A percentile compares a stretch with the other conserved stretches of the same genome.
Conservation (phyloP, 1,140 invertebrate genomes). For the Atopsyche davidsoni region DNA sequence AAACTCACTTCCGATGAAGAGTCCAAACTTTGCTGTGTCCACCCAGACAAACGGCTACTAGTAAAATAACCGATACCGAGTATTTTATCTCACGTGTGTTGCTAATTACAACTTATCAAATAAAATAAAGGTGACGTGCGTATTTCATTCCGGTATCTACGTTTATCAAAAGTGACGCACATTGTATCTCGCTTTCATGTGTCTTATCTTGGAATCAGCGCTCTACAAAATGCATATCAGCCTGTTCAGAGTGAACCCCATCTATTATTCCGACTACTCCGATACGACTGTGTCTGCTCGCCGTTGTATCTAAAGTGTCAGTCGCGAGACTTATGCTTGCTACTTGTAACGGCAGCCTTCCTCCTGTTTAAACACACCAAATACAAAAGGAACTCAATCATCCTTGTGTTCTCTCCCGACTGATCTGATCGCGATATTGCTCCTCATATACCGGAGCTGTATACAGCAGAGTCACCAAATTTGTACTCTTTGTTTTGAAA, state of each 20-base stretch:
- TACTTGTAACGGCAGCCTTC: slow-evolving; percentile 26
- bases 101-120: too few species aligned
- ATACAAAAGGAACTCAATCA: slow-evolving; percentile 16
- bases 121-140: too few species aligned
- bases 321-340: slow-evolving; percentile 18
- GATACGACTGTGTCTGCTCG: slow-evolving; percentile 44
- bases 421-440: slow-evolving; percentile 3
- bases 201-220: slow-evolving; percentile 36
- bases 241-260: slow-evolving; percentile 52
- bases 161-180: slow-evolving; percentile 35
- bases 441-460: neutral
- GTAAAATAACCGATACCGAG: too few species aligned
- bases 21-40: too few species aligned
- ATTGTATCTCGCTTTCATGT: slow-evolving; percentile 41
- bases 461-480: neutral
- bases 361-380: slow-evolving; percentile 25
- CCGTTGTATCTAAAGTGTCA: slow-evolving; percentile 27
- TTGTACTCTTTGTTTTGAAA: neutral
- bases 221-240: slow-evolving; percentile 51
- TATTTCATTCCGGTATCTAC: too few species aligned
- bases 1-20: too few species aligned
- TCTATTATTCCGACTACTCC: slow-evolving; percentile 58
- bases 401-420: slow-evolving; percentile 15
- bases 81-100: too few species aligned
- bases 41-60: too few species aligned